Evolutionary conservation across 2,888 invertebrate genomes (phyloP).

Genomic region (Brachyopa scutellaris): DNA sequence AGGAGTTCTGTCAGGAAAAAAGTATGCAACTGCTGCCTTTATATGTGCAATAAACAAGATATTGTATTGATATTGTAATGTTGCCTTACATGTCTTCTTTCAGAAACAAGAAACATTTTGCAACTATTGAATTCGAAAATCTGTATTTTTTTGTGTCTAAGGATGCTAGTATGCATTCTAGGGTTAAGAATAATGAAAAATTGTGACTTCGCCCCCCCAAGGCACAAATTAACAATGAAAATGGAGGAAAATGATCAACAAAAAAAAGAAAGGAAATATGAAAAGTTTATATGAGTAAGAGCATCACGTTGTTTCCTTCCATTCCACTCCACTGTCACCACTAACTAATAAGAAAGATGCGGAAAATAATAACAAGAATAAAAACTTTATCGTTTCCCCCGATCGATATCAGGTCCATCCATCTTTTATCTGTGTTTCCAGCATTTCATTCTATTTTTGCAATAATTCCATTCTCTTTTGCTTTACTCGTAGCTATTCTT

Average conservation of each 20-base stretch:
- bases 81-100: too few species aligned
- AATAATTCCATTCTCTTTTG: neutral
- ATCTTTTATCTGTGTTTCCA: conserved; percentile 33
- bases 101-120: too few species aligned
- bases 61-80: too few species aligned
- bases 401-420: neutral
- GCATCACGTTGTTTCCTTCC: neutral
- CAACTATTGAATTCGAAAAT: neutral
- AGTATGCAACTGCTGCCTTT: too few species aligned
- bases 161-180: too few species aligned
- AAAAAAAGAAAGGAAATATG: conserved; percentile 7
- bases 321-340: neutral
- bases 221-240: neutral
- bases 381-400: neutral
- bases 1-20: too few species aligned
- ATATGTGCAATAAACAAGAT: too few species aligned
- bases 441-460: conserved; percentile 11
- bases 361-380: conserved; percentile 5
- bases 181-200: too few species aligned
- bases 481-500: conserved; percentile 1
- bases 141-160: too few species aligned
- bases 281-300: neutral
- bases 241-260: neutral
- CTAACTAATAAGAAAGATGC: neutral
- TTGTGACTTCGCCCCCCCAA: too few species aligned